Evolutionary conservation across 2,113 vertebrate species (phyloP).

Genomic region (Osmerus eperlanus): DNA sequence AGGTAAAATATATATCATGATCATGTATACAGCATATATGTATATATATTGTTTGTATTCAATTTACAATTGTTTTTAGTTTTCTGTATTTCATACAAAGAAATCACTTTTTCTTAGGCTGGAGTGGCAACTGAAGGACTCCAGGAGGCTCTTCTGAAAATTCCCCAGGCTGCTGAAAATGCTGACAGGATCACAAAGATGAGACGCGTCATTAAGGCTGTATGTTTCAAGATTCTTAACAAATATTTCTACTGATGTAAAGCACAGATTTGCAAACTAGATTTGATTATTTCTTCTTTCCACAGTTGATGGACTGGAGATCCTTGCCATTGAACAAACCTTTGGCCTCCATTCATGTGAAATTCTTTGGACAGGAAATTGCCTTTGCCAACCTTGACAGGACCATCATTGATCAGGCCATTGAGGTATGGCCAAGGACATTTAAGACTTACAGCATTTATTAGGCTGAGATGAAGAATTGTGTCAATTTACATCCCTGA

Average conservation of each 20-base stretch:
- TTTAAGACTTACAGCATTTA: neutral
- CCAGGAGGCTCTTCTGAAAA: conserved; percentile 73
- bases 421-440: conserved; percentile 61
- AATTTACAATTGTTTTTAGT: neutral
- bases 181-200: conserved; percentile 77
- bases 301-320: conserved; percentile 74
- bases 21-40: too few relatives aligned
- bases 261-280: neutral
- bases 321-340: conserved; percentile 58
- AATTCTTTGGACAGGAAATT: conserved; percentile 79
- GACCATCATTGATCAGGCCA: conserved; percentile 59
- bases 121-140: conserved; percentile 77
- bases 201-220: conserved; percentile 73
- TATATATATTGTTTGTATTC: neutral
- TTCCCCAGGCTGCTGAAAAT: conserved; percentile 44
- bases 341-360: conserved; percentile 70
- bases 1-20: conserved; percentile 61
- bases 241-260: neutral
- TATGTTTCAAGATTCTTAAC: conserved; percentile 43
- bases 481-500: too few relatives aligned
- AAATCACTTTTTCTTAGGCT: conserved; percentile 55
- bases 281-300: conserved; percentile 15
- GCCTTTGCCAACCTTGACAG: conserved; percentile 70
- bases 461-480: too few relatives aligned
- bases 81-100: neutral